Percentiles rank a stretch among this genome's conserved stretches.
These are phyloP conservation scores for Chlamydotis undulata DNA, from an alignment of 2,113 vertebrate genomes.

Conservation along the genomic window DNA sequence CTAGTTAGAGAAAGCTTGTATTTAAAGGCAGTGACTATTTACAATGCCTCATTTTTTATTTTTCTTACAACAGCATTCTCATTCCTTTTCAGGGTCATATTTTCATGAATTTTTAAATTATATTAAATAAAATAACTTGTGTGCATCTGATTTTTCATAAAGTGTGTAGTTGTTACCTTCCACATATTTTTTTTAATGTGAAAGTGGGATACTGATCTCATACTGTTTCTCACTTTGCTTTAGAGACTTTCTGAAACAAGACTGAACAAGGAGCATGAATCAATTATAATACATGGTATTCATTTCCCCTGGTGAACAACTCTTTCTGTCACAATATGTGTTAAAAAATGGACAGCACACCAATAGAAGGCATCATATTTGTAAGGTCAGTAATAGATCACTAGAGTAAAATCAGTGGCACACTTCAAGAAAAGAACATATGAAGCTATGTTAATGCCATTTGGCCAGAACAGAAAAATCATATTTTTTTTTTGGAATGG, in stretches of 20 bases:
- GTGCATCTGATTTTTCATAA: neutral
- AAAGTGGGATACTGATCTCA: neutral
- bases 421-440: neutral
- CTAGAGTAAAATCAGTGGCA: neutral
- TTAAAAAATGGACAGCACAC: neutral
- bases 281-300: neutral
- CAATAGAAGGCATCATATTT: neutral
- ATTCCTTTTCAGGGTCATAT: neutral
- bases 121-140: neutral
- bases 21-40: neutral
- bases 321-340: neutral
- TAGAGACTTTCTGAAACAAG: neutral
- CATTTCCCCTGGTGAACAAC: neutral
- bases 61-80: neutral
- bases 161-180: neutral
- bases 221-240: neutral
- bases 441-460: neutral
- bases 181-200: neutral
- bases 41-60: accelerated
- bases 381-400: neutral
- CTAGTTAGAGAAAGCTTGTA: neutral
- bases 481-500: neutral
- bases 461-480: neutral
- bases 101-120: neutral
- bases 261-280: neutral